Evolutionary conservation across 2,113 vertebrate species (phyloP).

Genomic region (Emydura subglobosa): DNA sequence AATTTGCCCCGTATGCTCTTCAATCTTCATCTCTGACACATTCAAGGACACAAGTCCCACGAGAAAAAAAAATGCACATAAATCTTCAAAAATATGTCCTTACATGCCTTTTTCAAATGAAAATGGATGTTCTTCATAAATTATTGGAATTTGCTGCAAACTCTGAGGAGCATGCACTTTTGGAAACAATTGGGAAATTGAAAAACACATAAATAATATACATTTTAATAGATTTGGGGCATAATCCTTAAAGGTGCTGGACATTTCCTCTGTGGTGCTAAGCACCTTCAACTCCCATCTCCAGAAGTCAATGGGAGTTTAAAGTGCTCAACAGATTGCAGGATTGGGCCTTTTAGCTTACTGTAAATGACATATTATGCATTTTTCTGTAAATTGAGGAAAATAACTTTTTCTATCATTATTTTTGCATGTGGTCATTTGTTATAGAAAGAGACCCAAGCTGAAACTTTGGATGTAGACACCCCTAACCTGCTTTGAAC

Average conservation of each 20-base stretch:
- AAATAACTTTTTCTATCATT: not conserved
- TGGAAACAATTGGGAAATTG: conserved; percentile 25
- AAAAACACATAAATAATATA: conserved; percentile 31
- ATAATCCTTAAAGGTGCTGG: not conserved
- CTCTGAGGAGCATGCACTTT: conserved; percentile 16
- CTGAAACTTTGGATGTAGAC: not conserved
- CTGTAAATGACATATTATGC: not conserved
- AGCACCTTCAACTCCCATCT: not conserved
- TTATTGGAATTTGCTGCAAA: conserved; percentile 48
- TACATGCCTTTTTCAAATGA: conserved; percentile 53
- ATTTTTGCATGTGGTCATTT: not conserved
- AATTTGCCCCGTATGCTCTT: conserved; percentile 42
- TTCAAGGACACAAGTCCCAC: conserved; percentile 64
- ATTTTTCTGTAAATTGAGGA: not conserved
- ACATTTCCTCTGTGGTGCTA: not conserved
- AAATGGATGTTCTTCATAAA: conserved; percentile 61
- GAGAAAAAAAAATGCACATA: conserved; percentile 22
- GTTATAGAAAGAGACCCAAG: not conserved
- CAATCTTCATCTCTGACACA: conserved; percentile 63
- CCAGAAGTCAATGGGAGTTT: not conserved
- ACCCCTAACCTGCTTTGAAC: not conserved
- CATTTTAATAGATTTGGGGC: not conserved
- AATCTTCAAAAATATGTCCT: conserved; percentile 62
- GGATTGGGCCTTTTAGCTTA: not conserved
- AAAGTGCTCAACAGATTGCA: not conserved